Evolutionary conservation across 2,113 vertebrate genomes (phyloP).

Genomic region (Corapipo altera): DNA sequence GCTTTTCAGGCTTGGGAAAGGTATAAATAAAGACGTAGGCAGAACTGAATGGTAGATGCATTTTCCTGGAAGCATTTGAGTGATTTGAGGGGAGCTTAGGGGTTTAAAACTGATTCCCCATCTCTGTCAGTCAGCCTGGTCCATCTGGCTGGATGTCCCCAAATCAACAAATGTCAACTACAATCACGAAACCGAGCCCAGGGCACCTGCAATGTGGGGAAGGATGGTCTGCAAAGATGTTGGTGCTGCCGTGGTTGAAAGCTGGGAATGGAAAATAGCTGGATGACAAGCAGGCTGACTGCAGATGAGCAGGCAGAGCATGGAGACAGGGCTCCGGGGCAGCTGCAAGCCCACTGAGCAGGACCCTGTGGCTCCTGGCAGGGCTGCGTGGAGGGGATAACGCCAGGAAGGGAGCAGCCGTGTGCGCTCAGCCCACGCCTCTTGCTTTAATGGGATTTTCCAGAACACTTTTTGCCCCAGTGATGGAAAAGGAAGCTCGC

Average conservation of each 20-base stretch:
- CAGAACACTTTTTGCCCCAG: background rate
- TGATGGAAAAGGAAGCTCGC: background rate
- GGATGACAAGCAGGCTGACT: background rate
- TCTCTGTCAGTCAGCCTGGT: background rate
- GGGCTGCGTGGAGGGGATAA: background rate
- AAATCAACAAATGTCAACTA: background rate
- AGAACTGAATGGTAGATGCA: background rate
- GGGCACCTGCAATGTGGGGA: background rate
- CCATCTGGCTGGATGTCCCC: background rate
- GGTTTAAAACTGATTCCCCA: background rate
- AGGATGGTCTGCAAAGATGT: no score
- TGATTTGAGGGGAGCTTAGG: background rate
- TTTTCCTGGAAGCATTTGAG: background rate
- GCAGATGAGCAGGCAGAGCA: background rate
- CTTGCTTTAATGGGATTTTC: background rate
- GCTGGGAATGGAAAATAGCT: background rate
- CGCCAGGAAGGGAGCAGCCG: background rate
- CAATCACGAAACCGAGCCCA: background rate
- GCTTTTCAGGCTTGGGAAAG: background rate
- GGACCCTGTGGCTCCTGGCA: background rate
- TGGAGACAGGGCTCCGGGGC: background rate
- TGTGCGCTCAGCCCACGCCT: background rate
- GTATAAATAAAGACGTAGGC: background rate
- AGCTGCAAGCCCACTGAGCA: accelerated
- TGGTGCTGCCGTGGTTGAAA: background rate